Conservation (phyloP, 2,888 invertebrate genomes). For the Nymphalis polychloros region DNA sequence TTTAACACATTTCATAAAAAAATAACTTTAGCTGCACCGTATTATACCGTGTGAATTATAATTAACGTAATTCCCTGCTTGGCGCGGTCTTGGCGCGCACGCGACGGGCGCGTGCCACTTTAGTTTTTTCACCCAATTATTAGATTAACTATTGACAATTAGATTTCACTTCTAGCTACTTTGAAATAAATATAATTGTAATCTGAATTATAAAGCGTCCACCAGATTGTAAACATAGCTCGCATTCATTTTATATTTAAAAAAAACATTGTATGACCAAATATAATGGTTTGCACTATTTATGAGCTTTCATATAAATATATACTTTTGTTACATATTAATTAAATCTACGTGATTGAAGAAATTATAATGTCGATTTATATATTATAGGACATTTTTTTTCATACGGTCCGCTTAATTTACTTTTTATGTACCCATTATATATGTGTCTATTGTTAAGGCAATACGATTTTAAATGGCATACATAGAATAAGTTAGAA, state of each 20-base stretch:
- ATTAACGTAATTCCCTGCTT: constrained; percentile 57
- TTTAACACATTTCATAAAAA: background rate
- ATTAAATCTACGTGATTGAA: background rate
- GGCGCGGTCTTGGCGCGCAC: constrained; percentile 44
- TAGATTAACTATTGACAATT: constrained; percentile 29
- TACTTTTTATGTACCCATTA: too few relatives aligned
- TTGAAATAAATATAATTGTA: background rate
- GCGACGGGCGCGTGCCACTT: constrained; percentile 34
- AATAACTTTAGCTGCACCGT: constrained; percentile 19
- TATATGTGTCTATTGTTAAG: background rate
- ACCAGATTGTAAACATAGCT: background rate
- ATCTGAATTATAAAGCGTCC: background rate
- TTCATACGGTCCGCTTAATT: too few relatives aligned
- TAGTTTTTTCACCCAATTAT: constrained; percentile 34
- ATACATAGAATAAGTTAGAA: background rate
- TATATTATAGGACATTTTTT: too few relatives aligned
- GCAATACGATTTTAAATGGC: background rate
- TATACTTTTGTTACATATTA: background rate
- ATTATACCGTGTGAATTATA: constrained; percentile 28
- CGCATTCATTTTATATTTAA: too few relatives aligned
- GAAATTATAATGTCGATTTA: too few relatives aligned
- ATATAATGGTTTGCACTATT: too few relatives aligned
- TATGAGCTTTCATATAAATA: too few relatives aligned
- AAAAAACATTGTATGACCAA: too few relatives aligned
- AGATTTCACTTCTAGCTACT: constrained; percentile 4